A percentile compares a stretch with the other conserved stretches of the same genome.
These are phyloP conservation scores for Heliconius charithonia DNA, from an alignment of 2,888 invertebrate species.

Conservation along the genomic window DNA sequence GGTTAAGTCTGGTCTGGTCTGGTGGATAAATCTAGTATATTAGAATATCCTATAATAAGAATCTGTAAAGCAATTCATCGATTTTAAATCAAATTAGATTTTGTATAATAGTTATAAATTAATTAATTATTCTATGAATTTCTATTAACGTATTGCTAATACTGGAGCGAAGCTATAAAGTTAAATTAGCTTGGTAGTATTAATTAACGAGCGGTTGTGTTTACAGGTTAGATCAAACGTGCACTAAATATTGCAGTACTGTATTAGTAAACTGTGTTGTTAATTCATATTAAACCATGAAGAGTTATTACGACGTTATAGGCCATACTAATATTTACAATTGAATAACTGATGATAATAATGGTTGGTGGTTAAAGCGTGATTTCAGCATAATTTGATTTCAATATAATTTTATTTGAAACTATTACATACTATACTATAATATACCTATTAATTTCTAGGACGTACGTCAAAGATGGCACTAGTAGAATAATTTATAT, in stretches of 20 bases:
- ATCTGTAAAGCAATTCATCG: neutral
- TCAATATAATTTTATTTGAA: no score
- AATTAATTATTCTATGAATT: neutral
- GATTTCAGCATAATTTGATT: neutral
- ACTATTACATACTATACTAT: no score
- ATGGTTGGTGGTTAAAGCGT: neutral
- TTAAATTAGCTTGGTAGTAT: conserved; percentile 27
- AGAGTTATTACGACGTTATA: neutral
- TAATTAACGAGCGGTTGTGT: conserved; percentile 29
- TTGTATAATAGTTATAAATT: neutral
- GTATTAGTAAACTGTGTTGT: neutral
- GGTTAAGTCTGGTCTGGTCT: no score
- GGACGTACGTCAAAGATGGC: no score
- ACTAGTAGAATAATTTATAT: no score
- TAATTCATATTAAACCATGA: neutral
- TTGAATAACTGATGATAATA: neutral
- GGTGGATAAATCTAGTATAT: neutral
- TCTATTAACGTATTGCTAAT: conserved; percentile 12
- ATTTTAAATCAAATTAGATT: neutral
- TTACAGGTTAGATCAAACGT: conserved; percentile 37
- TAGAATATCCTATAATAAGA: neutral
- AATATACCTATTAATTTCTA: no score
- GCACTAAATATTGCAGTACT: conserved; percentile 28
- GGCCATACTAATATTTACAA: neutral
- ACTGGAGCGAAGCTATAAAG: conserved; percentile 29